These are phyloP conservation scores for Pollimyrus isidori DNA, from an alignment of 2,113 vertebrate species.

Conservation along the genomic window DNA sequence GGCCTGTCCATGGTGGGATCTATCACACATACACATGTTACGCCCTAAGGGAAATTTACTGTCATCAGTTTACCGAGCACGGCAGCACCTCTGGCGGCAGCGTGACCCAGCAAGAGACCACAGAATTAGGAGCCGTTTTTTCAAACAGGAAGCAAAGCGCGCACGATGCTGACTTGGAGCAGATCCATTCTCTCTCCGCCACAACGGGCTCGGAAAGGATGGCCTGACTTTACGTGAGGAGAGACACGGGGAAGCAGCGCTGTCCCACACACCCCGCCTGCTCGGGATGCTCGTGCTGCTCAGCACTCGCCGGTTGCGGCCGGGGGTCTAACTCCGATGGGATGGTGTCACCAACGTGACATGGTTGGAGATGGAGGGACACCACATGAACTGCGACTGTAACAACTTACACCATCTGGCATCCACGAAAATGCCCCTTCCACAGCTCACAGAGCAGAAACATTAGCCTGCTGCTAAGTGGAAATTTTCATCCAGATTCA, in stretches of 20 bases:
- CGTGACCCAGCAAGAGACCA: background rate
- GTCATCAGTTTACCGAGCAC: background rate
- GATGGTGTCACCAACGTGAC: background rate
- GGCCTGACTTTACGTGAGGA: background rate
- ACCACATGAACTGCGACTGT: background rate
- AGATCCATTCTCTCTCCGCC: background rate
- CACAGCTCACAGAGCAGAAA: background rate
- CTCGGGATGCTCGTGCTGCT: background rate
- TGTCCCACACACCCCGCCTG: background rate
- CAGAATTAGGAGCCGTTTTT: background rate
- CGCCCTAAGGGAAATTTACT: background rate
- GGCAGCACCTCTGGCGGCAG: background rate
- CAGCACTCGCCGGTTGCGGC: background rate
- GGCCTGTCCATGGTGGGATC: background rate
- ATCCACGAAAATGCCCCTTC: background rate
- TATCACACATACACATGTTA: background rate
- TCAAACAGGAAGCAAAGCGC: background rate
- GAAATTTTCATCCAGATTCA: background rate
- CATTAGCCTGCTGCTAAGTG: background rate
- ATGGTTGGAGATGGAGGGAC: background rate
- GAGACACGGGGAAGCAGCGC: background rate
- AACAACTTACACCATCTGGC: background rate
- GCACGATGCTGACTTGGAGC: background rate
- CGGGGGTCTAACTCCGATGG: background rate
- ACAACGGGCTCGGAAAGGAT: background rate